Evolutionary conservation across 1,140 invertebrate genomes (phyloP).

Genomic region (Polyergus mexicanus): DNA sequence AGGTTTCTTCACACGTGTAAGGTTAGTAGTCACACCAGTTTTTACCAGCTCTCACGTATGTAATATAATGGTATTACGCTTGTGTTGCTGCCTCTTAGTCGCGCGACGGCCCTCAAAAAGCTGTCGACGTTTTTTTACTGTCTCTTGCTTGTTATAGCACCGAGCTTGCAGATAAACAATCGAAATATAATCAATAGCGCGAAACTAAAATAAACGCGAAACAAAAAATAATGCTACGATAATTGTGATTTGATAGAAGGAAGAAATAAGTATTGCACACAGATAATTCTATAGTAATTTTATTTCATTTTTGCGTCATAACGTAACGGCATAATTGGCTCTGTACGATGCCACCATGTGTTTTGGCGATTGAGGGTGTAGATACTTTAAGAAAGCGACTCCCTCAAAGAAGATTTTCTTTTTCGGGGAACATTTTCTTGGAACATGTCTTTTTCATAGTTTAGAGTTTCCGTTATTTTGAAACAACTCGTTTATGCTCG

Average conservation of each 20-base stretch:
- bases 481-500: slow-evolving; percentile 14
- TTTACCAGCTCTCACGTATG: slow-evolving; percentile 50
- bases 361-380: neutral
- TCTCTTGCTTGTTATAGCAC: slow-evolving; percentile 57
- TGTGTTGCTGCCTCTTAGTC: slow-evolving; percentile 16
- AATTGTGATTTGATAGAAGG: slow-evolving; percentile 6
- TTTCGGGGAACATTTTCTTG: neutral
- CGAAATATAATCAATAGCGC: slow-evolving; percentile 52
- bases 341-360: too few relatives aligned
- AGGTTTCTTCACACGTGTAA: slow-evolving; percentile 93
- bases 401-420: neutral
- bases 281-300: slow-evolving; percentile 23
- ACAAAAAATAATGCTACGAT: neutral
- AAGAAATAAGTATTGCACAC: slow-evolving; percentile 1
- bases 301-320: neutral
- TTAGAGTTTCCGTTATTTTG: neutral
- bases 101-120: slow-evolving; percentile 48
- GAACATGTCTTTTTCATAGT: neutral
- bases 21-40: slow-evolving; percentile 88
- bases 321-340: neutral
- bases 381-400: neutral
- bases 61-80: slow-evolving; percentile 48
- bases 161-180: slow-evolving; percentile 60
- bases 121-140: slow-evolving; percentile 34
- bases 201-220: neutral